These are phyloP conservation scores for Euplexia lucipara DNA, from an alignment of 2,888 invertebrate species.

Conservation along the genomic window DNA sequence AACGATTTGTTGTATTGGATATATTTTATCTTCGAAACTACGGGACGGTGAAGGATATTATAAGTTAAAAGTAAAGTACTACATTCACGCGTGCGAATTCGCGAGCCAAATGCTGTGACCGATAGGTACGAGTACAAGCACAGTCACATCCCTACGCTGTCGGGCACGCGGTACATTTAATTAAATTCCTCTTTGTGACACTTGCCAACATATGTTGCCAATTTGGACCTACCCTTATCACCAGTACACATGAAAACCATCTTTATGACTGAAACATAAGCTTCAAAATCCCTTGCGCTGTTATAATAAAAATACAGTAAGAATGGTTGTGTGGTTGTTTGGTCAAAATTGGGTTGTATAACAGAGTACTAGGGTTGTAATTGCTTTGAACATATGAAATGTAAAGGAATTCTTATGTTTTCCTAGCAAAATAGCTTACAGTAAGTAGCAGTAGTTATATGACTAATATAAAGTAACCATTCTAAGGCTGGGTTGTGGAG, in stretches of 20 bases:
- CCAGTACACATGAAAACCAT: slow-evolving; percentile 39
- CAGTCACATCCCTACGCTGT: slow-evolving; percentile 68
- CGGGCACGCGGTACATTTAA: slow-evolving; percentile 89
- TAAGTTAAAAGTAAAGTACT: too few species aligned
- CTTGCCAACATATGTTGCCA: slow-evolving; percentile 89
- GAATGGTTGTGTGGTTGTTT: neutral
- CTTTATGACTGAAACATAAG: slow-evolving; percentile 25
- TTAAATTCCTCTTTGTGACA: slow-evolving; percentile 90
- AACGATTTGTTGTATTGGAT: too few species aligned
- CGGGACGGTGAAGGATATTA: too few species aligned
- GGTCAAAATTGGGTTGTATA: slow-evolving; percentile 13
- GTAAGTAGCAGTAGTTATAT: neutral
- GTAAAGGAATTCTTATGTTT: slow-evolving; percentile 35
- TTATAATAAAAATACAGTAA: slow-evolving; percentile 7
- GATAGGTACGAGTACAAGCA: too few species aligned
- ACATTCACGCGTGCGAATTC: too few species aligned
- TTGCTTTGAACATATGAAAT: neutral
- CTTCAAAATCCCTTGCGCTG: slow-evolving; percentile 34
- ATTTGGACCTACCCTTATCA: slow-evolving; percentile 68
- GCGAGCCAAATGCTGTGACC: too few species aligned
- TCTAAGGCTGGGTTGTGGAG: too few species aligned
- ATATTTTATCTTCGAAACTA: too few species aligned
- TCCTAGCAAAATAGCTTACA: slow-evolving; percentile 24
- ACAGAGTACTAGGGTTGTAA: neutral
- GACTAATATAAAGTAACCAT: neutral